A percentile compares a stretch with the other conserved stretches of the same genome.
Conservation (phyloP, 2,113 vertebrate species). For the Ctenomys sociabilis region DNA sequence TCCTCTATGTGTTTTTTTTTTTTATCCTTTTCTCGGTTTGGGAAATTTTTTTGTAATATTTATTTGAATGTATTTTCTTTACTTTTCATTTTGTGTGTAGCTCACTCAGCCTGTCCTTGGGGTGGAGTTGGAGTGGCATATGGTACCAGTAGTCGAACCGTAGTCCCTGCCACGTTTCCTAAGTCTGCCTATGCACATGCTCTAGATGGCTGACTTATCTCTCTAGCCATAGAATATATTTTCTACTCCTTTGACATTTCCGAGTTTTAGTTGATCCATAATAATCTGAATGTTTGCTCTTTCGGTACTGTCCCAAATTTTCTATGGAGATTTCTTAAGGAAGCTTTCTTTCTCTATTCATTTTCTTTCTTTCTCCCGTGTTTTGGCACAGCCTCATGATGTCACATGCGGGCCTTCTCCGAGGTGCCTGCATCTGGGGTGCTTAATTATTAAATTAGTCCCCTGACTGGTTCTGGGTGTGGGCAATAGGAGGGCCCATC, state of each 20-base stretch:
- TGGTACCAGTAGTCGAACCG: too few relatives aligned
- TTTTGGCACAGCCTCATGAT: not conserved
- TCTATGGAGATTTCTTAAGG: not conserved
- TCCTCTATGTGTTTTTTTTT: not conserved
- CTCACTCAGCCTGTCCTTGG: too few relatives aligned
- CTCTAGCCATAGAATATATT: not conserved
- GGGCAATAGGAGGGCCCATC: not conserved
- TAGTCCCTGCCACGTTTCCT: too few relatives aligned
- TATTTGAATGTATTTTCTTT: not conserved
- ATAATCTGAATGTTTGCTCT: not conserved
- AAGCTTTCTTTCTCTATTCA: not conserved
- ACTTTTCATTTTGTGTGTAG: too few relatives aligned
- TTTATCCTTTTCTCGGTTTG: not conserved
- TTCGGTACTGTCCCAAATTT: not conserved
- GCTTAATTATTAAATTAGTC: not conserved
- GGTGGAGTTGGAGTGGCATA: too few relatives aligned
- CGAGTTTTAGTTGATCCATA: too few relatives aligned
- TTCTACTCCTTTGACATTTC: not conserved
- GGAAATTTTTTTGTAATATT: not conserved
- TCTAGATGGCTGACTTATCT: too few relatives aligned
- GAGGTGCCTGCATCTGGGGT: not conserved
- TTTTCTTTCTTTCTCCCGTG: not conserved
- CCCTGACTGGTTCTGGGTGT: not conserved
- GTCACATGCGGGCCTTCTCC: not conserved
- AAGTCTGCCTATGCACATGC: too few relatives aligned